A percentile compares a stretch with the other conserved stretches of the same genome.
These are phyloP conservation scores for Drosophila macrospina DNA, from an alignment of 2,888 invertebrate genomes.

Conservation along the genomic window DNA sequence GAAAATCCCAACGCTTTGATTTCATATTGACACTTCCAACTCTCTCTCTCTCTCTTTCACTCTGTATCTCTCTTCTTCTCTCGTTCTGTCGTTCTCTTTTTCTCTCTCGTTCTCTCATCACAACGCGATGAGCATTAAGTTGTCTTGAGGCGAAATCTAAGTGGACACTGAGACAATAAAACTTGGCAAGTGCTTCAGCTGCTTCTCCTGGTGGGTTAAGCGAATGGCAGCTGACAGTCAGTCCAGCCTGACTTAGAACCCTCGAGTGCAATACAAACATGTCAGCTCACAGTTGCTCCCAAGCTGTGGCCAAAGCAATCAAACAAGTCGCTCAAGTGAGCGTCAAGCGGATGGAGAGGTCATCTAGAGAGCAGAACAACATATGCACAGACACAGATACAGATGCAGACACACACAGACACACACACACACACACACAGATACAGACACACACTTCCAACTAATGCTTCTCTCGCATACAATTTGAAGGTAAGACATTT, in stretches of 20 bases:
- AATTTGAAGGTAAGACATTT: constrained; percentile 79
- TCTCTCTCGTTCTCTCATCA: background rate
- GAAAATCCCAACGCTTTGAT: constrained; percentile 74
- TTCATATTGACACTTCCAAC: constrained; percentile 49
- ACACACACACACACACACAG: constrained; percentile 25
- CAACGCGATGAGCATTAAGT: constrained; percentile 53
- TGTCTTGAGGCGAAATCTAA: constrained; percentile 74
- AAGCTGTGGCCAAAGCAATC: constrained; percentile 71
- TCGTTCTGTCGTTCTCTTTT: background rate
- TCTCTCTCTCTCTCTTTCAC: background rate
- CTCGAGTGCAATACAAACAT: constrained; percentile 79
- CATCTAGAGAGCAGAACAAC: constrained; percentile 1
- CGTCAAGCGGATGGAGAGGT: constrained; percentile 8
- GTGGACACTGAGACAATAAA: constrained; percentile 79
- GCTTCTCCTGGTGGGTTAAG: constrained; percentile 49
- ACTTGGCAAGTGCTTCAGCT: constrained; percentile 69
- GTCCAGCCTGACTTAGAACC: constrained; percentile 50
- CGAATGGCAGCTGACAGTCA: constrained; percentile 45
- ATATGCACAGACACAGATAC: constrained; percentile 22
- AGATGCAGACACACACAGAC: constrained; percentile 13
- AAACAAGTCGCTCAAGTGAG: constrained; percentile 68
- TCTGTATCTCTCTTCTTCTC: background rate
- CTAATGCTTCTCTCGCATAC: constrained; percentile 59
- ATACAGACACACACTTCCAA: too few relatives aligned
- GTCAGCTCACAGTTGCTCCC: constrained; percentile 59